Base-by-base conservation (phyloP, 2,888 invertebrate genomes). In the Calephelis perditalis region DNA sequence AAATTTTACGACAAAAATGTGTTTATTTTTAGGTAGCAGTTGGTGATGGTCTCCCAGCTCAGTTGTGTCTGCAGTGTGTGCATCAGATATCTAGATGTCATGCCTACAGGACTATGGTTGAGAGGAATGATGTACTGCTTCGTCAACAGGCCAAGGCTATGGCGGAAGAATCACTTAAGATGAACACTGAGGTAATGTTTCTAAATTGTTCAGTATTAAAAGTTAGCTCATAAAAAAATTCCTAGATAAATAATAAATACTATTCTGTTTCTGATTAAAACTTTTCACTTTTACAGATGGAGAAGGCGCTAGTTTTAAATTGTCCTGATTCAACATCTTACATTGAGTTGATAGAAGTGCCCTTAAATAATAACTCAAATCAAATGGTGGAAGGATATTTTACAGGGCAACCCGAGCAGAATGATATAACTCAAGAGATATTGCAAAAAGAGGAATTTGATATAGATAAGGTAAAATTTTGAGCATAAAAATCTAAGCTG, bases 71-170 rank as follows among this genome's bases (percentile, higher is more conserved):
- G 12, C 93, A 93, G 71, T 93, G 93, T 70, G 93, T 93, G 49
- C 93, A 93, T 71, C 92, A 93, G 70, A 92, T 93, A 26, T 93
- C 92, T 0, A 86, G 93, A n/a, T 92, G 92, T 72, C 91, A 93
- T 73, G 92, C 93, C 37, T 93, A 93, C 78, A 93, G 93, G 69
- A 91, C 91, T 57, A 82, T 91, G 62, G 92, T 92, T 9, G 92
- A 93, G 72, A 84, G 92, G 49, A 92, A 92, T 65, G 93, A 93
- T 73, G 74, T 78, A 63, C 86, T 86, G n/a, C 75, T 93, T 15
- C 84, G 92, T 2, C 91, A 92, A 45, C 91, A 85, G 45, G 79
- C 76, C 47, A 77, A 78, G 65, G 63, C 67, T 1, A 70, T 77
- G 60, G 81, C 79, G 0, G 82, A 84, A 47, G 79, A 85, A 62